Base-by-base conservation (phyloP, 2,888 invertebrate genomes). In the Nineta flava region DNA sequence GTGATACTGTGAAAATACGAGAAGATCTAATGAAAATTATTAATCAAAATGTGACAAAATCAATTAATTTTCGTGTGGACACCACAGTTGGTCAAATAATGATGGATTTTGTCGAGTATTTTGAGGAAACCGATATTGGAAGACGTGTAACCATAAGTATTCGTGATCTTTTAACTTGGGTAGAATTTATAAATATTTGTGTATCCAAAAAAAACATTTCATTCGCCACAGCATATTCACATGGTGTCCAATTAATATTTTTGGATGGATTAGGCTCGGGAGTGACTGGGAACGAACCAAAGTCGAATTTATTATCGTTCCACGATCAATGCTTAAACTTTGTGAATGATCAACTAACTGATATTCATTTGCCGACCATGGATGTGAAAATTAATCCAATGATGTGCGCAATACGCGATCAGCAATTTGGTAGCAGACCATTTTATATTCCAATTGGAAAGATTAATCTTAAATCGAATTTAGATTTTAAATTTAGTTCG, bases 131-230 rank as follows among this genome's bases (percentile, higher is more conserved):
- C 0, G 81, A 83, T 59, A 73, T 85, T 40, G 85, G 90, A 5
- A 74, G 71, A 62, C 67, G 71, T 59, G 83, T 86, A 55, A 83
- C 83, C 4, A 78, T 91, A 51, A 96, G 92, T 57, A 85, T 96
- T 53, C 77, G 97, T 58, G 96, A 97, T 65, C 75, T 95, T 51
- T 68, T 96, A 19, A 84, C 90, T 0, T 97, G 96, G 96, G 85
- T 91, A 0, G 71, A 82, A 55, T 97, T 95, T 62, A 81, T 96
- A 52, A 92, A 93, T 62, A 64, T 65, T 10, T 77, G 77, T 38
- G 68, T 69, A 9, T 60, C 60, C 32, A 35, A 38, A 5, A 35
- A 26, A 12, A n/a, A 15, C 4, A 58, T 65, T 13, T 71, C 72
- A 40, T 61, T 76, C 1, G 64, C 70, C 0, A 79, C 82, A 58